phyloP scores from a whole-genome alignment of 2,113 vertebrate species.

The Odocoileus virginianus region DNA sequence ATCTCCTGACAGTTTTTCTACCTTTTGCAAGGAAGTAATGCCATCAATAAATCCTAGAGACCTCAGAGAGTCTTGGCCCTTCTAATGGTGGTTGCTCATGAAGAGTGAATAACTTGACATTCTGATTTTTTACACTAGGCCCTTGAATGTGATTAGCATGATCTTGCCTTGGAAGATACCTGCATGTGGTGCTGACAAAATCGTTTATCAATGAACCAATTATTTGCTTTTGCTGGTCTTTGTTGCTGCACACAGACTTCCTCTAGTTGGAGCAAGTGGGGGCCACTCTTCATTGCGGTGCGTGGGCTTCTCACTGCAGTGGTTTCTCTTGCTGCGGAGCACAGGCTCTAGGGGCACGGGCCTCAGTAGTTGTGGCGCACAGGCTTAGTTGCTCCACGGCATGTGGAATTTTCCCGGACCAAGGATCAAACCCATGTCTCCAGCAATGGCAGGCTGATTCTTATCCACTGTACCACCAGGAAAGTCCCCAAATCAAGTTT shows the following conservation, averaged over 20 bases:
- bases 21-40: background rate
- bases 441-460: background rate
- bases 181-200: background rate
- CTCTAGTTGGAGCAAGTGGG: background rate
- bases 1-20: background rate
- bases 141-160: background rate
- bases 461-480: background rate
- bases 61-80: background rate
- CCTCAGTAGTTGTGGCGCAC: background rate
- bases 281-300: rapidly evolving
- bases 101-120: background rate
- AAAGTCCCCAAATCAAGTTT: background rate
- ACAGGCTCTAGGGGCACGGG: background rate
- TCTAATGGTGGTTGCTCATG: background rate
- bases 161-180: background rate
- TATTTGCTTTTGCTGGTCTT: background rate
- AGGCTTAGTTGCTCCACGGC: background rate
- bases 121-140: background rate
- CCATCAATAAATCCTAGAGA: background rate
- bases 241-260: background rate
- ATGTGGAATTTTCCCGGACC: background rate
- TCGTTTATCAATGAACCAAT: background rate
- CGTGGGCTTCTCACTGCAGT: rapidly evolving
- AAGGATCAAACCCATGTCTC: background rate
- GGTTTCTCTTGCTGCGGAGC: rapidly evolving